Evolutionary conservation across 2,113 vertebrate genomes (phyloP), one percentile per base, ranked within the genome.

Genomic region (Hyaena hyaena): DNA sequence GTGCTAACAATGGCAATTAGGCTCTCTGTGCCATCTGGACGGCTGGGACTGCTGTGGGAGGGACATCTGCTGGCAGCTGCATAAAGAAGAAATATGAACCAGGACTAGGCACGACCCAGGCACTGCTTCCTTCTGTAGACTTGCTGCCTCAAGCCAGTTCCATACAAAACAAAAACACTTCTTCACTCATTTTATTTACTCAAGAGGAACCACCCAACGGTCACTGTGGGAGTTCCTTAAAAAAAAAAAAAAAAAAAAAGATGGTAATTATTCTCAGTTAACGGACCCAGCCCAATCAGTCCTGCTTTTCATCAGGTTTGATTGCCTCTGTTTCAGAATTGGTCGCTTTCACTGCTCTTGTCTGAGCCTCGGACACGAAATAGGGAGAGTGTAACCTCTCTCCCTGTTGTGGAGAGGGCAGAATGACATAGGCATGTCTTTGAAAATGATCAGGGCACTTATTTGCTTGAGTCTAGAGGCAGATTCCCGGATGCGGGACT

Each of bases 1-100:
- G 45, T 14, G 77, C 73, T 95, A 77, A 97, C 95, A 76, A 71
- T 96, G 96, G 74, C 93, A 69, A 5, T 93, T 93, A 96, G 79
- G 82, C 7, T 63, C 74, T 90, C 77, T 0, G 2, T 84, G 86
- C 93, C 95, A 81, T 97, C 96, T 96, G 97, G 95, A 79, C 26
- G 61, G 86, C 79, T 43, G 35, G 14, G 79, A 79, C 91, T 89
- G 92, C 71, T 9, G 12, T 35, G 90, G 81, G 80, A 35, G 17
- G 58, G 89, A 55, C 77, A 94, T 93, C 66, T 85, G 76, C 65
- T 74, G 89, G 96, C 79, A 95, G 95, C 91, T 80, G 77, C 1
- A 0, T 10, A 50, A 61, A 65, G 45, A 61, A 61, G 68, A 83
- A 73, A 26, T 63, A 35, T 12, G 43, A 88, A 80, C n/a, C 35